Conservation (phyloP, 92 coral and sea anemone genomes). For the Epizoanthus rinbou region DNA sequence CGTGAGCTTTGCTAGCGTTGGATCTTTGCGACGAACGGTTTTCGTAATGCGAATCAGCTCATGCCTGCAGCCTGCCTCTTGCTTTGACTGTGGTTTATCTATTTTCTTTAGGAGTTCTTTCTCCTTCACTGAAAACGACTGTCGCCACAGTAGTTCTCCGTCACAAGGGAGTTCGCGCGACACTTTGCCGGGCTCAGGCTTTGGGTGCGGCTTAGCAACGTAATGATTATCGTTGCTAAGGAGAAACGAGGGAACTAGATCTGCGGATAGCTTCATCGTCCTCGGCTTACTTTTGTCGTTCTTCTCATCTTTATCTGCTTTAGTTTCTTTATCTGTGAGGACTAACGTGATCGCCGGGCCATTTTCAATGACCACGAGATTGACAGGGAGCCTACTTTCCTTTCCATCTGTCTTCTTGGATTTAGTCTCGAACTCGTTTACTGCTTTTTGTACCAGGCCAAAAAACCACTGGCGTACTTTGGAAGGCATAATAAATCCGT, state of each 20-base stretch:
- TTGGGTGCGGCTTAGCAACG: conserved; percentile 32
- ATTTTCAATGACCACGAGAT: conserved; percentile 55
- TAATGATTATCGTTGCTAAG: conserved; percentile 35
- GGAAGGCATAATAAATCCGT: background rate
- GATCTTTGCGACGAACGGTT: conserved; percentile 37
- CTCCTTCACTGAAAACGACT: conserved; percentile 35
- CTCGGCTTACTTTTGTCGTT: background rate
- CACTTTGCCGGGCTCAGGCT: background rate
- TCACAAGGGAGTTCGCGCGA: background rate
- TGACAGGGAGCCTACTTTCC: conserved; percentile 22
- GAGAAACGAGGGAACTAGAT: conserved; percentile 57
- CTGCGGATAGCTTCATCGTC: conserved; percentile 16
- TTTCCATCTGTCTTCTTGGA: conserved; percentile 9
- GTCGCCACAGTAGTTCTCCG: conserved; percentile 30
- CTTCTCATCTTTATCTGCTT: conserved; percentile 34
- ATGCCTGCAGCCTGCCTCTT: conserved; percentile 35
- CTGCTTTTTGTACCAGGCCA: conserved; percentile 35
- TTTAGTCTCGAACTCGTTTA: background rate
- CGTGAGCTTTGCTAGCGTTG: conserved; percentile 17
- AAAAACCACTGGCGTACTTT: conserved; percentile 34
- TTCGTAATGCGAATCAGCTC: conserved; percentile 33
- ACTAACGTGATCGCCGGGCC: conserved; percentile 86
- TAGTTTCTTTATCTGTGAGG: conserved; percentile 49
- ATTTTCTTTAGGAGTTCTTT: conserved; percentile 29
- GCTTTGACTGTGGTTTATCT: conserved; percentile 22